A percentile compares a stretch with the other conserved stretches of the same genome.
Evolutionary conservation across 2,797 vertebrate genomes (phyloP).

Genomic region (Hippocampus kuda): DNA sequence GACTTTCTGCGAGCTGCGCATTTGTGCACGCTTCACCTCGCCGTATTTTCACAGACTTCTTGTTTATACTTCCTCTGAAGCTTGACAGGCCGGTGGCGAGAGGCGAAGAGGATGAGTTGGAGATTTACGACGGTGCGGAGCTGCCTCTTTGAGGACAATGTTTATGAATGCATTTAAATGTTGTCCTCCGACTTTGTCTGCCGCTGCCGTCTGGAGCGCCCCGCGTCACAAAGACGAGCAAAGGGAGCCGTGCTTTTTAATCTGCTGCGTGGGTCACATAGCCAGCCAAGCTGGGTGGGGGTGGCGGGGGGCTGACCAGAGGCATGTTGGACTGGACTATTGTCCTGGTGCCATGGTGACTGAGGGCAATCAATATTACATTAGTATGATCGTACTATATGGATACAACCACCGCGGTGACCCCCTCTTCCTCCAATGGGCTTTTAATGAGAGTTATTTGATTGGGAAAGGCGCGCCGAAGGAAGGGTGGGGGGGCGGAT

Average conservation of each 20-base stretch:
- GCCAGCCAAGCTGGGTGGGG: conserved; percentile 13
- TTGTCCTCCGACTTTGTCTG: conserved; percentile 43
- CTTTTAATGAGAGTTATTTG: conserved; percentile 56
- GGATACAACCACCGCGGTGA: conserved; percentile 27
- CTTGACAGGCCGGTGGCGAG: conserved; percentile 35
- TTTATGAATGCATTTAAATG: conserved; percentile 55
- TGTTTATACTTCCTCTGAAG: conserved; percentile 52
- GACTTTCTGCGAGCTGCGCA: conserved; percentile 54
- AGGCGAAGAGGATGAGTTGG: conserved; percentile 16
- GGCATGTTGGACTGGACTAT: conserved; percentile 37
- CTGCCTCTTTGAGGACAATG: conserved; percentile 38
- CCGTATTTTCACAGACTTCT: conserved; percentile 49
- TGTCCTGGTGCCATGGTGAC: conserved; percentile 52
- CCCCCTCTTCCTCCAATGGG: conserved; percentile 10
- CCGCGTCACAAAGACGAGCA: not conserved
- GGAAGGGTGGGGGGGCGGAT: conserved; percentile 38
- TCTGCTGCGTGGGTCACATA: conserved; percentile 25
- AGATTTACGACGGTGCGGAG: conserved; percentile 50
- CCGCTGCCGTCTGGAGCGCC: conserved; percentile 1
- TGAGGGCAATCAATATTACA: conserved; percentile 54
- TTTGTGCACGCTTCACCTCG: conserved; percentile 60
- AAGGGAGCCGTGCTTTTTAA: conserved; percentile 18
- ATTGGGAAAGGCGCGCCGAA: conserved; percentile 55
- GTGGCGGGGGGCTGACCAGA: conserved; percentile 37
- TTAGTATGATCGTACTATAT: conserved; percentile 45